Conservation (phyloP, 2,888 invertebrate genomes). For the Axea sp. region DNA sequence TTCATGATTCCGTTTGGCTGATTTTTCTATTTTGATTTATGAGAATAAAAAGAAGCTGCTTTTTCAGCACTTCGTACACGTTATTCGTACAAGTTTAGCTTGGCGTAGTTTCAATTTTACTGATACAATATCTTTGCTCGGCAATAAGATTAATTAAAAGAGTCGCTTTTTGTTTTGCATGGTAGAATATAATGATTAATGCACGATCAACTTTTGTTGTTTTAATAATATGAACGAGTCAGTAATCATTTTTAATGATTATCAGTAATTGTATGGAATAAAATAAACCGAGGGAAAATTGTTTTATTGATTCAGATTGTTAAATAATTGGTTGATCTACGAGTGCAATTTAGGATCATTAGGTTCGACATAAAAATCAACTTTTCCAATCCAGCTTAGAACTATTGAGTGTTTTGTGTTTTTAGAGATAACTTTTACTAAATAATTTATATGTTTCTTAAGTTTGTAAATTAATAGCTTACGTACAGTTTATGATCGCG, state of each 20-base stretch:
- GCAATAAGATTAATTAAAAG: slow-evolving; percentile 28
- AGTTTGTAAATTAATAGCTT: slow-evolving; percentile 42
- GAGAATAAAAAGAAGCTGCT: slow-evolving; percentile 18
- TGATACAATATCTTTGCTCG: slow-evolving; percentile 18
- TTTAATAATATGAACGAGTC: background rate
- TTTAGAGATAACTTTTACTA: slow-evolving; percentile 14
- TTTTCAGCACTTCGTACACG: slow-evolving; percentile 24
- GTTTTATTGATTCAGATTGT: too few species aligned
- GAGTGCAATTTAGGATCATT: background rate
- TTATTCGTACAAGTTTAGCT: slow-evolving; percentile 7
- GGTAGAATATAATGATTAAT: slow-evolving; percentile 8
- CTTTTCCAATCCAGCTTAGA: too few species aligned
- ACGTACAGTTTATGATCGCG: slow-evolving; percentile 27
- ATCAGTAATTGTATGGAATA: too few species aligned
- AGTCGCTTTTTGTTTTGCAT: slow-evolving; percentile 12
- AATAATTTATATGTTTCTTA: slow-evolving; percentile 34
- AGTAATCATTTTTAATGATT: background rate
- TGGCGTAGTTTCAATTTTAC: slow-evolving; percentile 10
- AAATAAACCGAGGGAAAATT: too few species aligned
- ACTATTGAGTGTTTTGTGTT: slow-evolving; percentile 7
- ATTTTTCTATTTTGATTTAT: slow-evolving; percentile 23
- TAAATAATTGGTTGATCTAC: slow-evolving; percentile 9
- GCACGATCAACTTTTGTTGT: background rate
- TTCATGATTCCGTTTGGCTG: slow-evolving; percentile 25
- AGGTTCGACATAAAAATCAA: background rate